Evolutionary conservation across 2,888 invertebrate genomes (phyloP).

Genomic region (Agrotis ipsilon): DNA sequence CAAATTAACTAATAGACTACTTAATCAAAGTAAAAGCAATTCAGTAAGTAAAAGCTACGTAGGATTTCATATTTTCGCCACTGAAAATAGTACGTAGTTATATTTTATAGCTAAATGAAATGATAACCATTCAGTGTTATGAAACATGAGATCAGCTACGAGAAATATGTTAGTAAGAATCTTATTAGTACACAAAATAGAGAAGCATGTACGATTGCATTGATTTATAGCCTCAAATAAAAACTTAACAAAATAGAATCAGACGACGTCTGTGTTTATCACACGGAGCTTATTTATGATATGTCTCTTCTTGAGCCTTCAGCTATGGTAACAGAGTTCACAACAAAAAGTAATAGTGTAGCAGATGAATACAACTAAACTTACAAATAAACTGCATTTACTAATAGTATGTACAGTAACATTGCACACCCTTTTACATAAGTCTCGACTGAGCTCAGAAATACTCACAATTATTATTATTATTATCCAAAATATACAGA

Average conservation of each 20-base stretch:
- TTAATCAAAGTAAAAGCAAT: constrained; percentile 62
- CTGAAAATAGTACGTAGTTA: constrained; percentile 48
- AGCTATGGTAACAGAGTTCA: constrained; percentile 85
- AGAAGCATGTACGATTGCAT: constrained; percentile 64
- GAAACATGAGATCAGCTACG: constrained; percentile 66
- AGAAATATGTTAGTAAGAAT: constrained; percentile 54
- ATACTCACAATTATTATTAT: constrained; percentile 56
- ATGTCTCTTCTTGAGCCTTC: constrained; percentile 88
- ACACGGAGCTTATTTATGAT: constrained; percentile 79
- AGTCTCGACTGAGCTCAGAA: constrained; percentile 71
- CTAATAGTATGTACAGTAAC: constrained; percentile 82
- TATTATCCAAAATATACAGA: constrained; percentile 78
- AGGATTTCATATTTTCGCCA: constrained; percentile 54
- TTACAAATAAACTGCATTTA: constrained; percentile 79
- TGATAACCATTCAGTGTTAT: constrained; percentile 52
- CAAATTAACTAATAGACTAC: constrained; percentile 65
- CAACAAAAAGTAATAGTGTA: constrained; percentile 71
- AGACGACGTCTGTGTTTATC: constrained; percentile 72
- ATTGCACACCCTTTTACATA: constrained; percentile 76
- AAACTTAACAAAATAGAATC: constrained; percentile 69
- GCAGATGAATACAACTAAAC: constrained; percentile 66
- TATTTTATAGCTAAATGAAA: constrained; percentile 51
- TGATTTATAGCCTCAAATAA: constrained; percentile 72
- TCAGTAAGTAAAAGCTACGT: constrained; percentile 51
- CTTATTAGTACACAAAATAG: constrained; percentile 34